A percentile compares a stretch with the other conserved stretches of the same genome.
Conservation (phyloP, 2,797 vertebrate species). For the Lepus oiostolus region DNA sequence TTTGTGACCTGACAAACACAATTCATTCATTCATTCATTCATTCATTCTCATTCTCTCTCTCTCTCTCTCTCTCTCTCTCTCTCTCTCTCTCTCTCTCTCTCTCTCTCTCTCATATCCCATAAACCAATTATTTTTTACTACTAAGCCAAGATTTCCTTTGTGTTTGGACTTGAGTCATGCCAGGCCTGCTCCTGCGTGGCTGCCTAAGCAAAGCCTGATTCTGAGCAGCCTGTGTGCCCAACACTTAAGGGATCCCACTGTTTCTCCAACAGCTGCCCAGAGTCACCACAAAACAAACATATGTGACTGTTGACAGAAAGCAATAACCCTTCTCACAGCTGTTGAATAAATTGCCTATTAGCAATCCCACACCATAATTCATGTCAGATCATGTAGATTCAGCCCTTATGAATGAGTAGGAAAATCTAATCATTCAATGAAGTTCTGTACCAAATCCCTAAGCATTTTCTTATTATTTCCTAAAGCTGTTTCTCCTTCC, state of each 20-base stretch:
- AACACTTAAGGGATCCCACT: constrained; percentile 62
- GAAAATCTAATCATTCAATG: constrained; percentile 76
- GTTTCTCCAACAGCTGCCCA: constrained; percentile 68
- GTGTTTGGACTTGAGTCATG: background rate
- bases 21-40: no score
- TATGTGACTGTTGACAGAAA: constrained; percentile 70
- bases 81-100: background rate
- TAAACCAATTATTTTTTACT: background rate
- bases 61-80: background rate
- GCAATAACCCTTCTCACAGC: constrained; percentile 70
- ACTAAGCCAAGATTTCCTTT: background rate
- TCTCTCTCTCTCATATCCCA: background rate
- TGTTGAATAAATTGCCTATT: constrained; percentile 83
- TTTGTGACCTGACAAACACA: background rate
- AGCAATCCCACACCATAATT: constrained; percentile 67
- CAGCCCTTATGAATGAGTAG: constrained; percentile 64
- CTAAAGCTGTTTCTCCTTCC: constrained; percentile 71
- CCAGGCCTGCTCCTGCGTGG: background rate
- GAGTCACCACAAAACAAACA: constrained; percentile 52
- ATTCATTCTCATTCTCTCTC: background rate
- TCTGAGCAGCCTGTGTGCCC: background rate
- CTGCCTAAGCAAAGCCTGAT: background rate
- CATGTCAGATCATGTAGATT: constrained; percentile 78
- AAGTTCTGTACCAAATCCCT: constrained; percentile 74
- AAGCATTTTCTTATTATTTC: constrained; percentile 77